Percentiles rank a stretch among this genome's conserved stretches.
These are phyloP conservation scores for Pseudopodoces humilis DNA, from an alignment of 2,113 vertebrate species.

Conservation along the genomic window DNA sequence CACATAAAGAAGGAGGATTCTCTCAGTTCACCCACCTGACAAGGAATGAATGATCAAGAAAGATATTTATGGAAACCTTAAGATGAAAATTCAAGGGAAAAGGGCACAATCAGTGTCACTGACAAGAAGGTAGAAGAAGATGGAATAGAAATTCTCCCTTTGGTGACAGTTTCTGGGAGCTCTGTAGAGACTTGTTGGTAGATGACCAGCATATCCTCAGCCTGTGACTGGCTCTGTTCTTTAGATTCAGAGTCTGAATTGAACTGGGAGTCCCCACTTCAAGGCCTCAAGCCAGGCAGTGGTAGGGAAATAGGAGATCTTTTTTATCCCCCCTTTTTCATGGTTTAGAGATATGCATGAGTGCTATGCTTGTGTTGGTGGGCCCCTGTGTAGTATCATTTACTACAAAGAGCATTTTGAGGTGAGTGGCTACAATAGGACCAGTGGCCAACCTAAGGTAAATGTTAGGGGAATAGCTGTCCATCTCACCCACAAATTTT, in stretches of 20 bases:
- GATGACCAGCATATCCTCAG: not conserved
- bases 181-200: not conserved
- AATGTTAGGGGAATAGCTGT: not conserved
- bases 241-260: not conserved
- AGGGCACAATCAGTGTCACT: slow-evolving; percentile 1
- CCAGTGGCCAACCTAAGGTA: not conserved
- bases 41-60: slow-evolving; percentile 46
- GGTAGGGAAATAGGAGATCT: not conserved
- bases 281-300: not conserved
- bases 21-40: slow-evolving; percentile 60
- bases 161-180: not conserved
- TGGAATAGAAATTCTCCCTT: not conserved
- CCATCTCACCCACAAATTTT: not conserved
- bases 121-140: not conserved
- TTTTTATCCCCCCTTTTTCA: not conserved
- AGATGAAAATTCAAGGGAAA: slow-evolving; percentile 43
- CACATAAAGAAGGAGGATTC: slow-evolving; percentile 47
- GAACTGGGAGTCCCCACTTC: not conserved
- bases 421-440: not conserved
- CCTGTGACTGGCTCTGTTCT: not conserved
- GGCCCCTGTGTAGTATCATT: not conserved
- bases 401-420: not conserved
- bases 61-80: slow-evolving; percentile 51
- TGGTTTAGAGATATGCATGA: not conserved
- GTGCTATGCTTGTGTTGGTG: not conserved